Evolutionary conservation across 1,140 invertebrate species (phyloP), one percentile per base, ranked within the genome.

Genomic region (Brachionus manjavacas): DNA sequence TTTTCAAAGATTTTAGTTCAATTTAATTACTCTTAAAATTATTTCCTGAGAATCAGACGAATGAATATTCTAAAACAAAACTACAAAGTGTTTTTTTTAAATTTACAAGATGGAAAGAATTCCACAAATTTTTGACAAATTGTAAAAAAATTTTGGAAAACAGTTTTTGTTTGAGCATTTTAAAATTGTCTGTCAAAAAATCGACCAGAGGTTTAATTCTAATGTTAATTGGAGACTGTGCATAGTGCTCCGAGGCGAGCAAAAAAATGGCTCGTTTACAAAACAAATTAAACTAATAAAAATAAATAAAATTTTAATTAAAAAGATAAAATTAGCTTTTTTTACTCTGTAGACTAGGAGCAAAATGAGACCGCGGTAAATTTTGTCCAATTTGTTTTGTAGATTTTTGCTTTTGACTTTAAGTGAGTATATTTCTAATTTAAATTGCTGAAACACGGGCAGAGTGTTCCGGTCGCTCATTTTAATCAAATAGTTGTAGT

Each of bases 241-340:
- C 4, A 4, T 64, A 23, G 11, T 64, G 25, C 1, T 41, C 31
- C 11, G 79, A 60, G 4, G 31, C 0, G 3, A 81, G 20, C 14
- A 35, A 81, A 46, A 60, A 60, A 16, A 64, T 41, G n/a, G 79
- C 28, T 64, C 39, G 3, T 25, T 81, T 68, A 68, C 79, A 81
- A 81, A 81, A 81, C 23, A 81, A 20, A 28, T 81, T 60, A n/a
- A 81, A 81, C 79, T 81, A 16, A 0, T 4, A n/a, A 20, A 80
- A 55, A 55, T 23, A 64, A 60, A 55, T 20, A 25, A 14, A 20
- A n/a, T 49, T 14, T 46, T 46, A 35, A 6, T 52, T 43, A 25
- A 78, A 43, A 3, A 12, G 20, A 11, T n/a, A 12, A 35, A 25
- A 43, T 64, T 52, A 0, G 3, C 3, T 49, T 12, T 35, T 31